A percentile compares a stretch with the other conserved stretches of the same genome.
Evolutionary conservation across 2,888 invertebrate species (phyloP).

Genomic region (Agrochola lychnidis): DNA sequence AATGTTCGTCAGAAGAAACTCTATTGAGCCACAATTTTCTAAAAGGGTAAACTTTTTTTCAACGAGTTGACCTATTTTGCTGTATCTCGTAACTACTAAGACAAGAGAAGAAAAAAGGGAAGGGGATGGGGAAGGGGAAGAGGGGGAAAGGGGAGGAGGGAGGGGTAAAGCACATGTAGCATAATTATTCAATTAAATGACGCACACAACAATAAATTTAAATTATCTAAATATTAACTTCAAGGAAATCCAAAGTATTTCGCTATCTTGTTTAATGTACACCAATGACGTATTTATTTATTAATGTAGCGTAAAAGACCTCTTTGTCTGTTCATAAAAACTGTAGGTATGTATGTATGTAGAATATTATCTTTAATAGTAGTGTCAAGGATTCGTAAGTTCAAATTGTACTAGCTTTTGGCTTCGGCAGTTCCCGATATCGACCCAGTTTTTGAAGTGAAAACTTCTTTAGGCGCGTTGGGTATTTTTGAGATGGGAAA

Average conservation of each 20-base stretch:
- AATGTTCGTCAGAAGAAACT: too few relatives aligned
- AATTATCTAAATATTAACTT: constrained; percentile 23
- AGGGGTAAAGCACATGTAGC: too few relatives aligned
- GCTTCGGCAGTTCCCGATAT: neutral
- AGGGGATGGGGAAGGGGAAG: too few relatives aligned
- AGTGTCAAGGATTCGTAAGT: constrained; percentile 60
- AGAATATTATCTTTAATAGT: constrained; percentile 45
- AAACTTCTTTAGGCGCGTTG: too few relatives aligned
- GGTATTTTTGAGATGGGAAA: too few relatives aligned
- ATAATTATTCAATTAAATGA: neutral
- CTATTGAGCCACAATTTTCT: too few relatives aligned
- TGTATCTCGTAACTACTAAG: neutral
- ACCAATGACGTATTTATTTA: constrained; percentile 57
- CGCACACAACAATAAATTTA: neutral
- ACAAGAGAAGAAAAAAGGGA: too few relatives aligned
- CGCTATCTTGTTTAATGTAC: constrained; percentile 29
- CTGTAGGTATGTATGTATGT: constrained; percentile 35
- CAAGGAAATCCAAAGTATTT: constrained; percentile 40
- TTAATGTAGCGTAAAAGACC: constrained; percentile 46
- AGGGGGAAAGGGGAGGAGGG: neutral
- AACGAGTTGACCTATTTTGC: neutral
- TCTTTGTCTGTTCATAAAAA: constrained; percentile 48
- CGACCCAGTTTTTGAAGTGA: neutral
- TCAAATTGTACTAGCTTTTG: constrained; percentile 25
- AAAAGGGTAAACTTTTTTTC: neutral